Evolutionary conservation across 2,113 vertebrate species (phyloP), one percentile per base, ranked within the genome.

Genomic region (Melanotaenia duboulayi): DNA sequence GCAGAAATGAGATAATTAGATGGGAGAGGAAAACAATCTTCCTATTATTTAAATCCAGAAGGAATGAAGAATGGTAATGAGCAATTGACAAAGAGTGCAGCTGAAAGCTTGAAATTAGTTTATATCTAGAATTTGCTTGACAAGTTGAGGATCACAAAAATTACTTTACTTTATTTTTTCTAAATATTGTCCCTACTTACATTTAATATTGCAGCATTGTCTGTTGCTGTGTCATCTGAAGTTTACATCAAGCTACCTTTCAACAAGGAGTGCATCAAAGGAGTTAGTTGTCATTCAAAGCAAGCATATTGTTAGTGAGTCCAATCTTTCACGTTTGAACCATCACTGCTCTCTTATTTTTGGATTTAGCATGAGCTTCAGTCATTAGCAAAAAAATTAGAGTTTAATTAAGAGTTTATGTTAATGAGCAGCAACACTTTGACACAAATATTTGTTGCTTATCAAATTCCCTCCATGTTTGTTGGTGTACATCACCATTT

Each of bases 1-100:
- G 77, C 70, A 35, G n/a, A 86, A 73, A 85, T 86, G 52, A 81
- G 66, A 80, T 91, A 82, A 89, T 90, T 89, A 80, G 64, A 80
- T n/a, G 9, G 52, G 54, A 75, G 70, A 82, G 48, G 75, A 64
- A 90, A 89, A 86, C 80, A 87, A 80, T 84, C 50, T 72, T 85
- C 44, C 79, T 71, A 84, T 92, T 90, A 83, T 86, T 90, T 79
- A 75, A 69, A 71, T 80, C 68, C 83, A 78, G 87, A 57, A 81
- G 60, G 71, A 86, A 74, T 35, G 28, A 56, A 50, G 80, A 85
- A 80, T 89, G 52, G 78, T 77, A 90, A 85, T 80, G 76, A 87
- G 74, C 70, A 28, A 62, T 42, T 67, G 76, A 83, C 71, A 86
- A 77, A 75, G 75, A 49, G 49, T 46, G 4, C 50, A 64, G 70